These are phyloP conservation scores for Chionoecetes opilio DNA, from an alignment of 1,140 invertebrate species.

Conservation along the genomic window DNA sequence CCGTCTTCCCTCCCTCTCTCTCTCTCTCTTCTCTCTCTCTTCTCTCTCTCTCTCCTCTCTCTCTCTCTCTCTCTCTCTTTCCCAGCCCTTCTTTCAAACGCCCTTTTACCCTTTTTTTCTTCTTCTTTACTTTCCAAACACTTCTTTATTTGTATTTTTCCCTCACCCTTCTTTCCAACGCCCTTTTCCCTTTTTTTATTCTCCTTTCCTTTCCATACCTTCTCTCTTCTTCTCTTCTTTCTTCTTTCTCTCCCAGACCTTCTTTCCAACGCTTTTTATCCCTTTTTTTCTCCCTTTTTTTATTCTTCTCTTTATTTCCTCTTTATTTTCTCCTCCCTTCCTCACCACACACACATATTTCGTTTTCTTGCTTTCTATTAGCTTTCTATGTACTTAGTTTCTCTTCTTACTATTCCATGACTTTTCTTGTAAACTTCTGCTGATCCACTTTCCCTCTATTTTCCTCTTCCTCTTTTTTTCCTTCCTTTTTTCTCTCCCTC, in stretches of 20 bases:
- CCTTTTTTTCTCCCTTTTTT: not conserved
- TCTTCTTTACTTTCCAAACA: no score
- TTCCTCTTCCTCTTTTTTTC: not conserved
- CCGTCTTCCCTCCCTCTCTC: not conserved
- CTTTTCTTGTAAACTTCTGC: no score
- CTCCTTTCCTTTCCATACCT: not conserved
- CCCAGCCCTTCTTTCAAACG: not conserved
- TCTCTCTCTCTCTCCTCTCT: not conserved
- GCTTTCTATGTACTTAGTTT: no score
- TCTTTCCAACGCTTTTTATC: not conserved
- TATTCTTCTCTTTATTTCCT: not conserved
- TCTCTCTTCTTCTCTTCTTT: not conserved
- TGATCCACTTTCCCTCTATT: not conserved
- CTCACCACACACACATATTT: no score
- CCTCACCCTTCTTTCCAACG: not conserved
- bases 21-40: not conserved
- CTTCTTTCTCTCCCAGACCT: not conserved
- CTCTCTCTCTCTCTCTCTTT: not conserved
- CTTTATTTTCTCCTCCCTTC: no score
- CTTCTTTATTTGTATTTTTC: not conserved
- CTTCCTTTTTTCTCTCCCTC: slow-evolving; percentile 4
- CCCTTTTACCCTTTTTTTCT: no score
- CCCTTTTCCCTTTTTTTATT: not conserved
- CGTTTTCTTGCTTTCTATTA: no score
- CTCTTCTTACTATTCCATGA: no score